Evolutionary conservation across 2,888 invertebrate genomes (phyloP), one percentile per base, ranked within the genome.

Genomic region (Volucella inanis): DNA sequence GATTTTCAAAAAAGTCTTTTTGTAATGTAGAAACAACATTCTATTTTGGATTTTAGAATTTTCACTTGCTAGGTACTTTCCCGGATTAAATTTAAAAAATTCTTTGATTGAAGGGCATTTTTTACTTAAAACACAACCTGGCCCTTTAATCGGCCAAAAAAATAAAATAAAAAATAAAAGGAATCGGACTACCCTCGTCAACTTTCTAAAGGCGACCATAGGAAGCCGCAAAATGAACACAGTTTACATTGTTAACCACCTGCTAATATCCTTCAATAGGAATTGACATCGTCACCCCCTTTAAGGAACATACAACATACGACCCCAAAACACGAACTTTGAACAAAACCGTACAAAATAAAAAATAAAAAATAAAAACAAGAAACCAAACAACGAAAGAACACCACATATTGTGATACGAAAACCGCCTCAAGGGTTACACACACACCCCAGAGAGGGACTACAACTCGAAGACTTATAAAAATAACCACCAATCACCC

Each of bases 241-340:
- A 85, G 87, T 87, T 87, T 83, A 87, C 87, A 87, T 87, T 87
- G 87, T 86, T 86, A 77, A 76, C 72, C 75, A 61, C 65, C 80
- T 80, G 80, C 74, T 80, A 80, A 74, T 80, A 80, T 80, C 74
- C 74, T 61, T 74, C 80, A 74, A 67, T 74, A 54, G 47, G 74
- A 74, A 74, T 80, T 80, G 80, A 80, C 72, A 74, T 61, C 54
- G 49, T 80, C 67, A 64, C 55, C 55, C 62, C 54, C 70, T 47
- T 39, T 18, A 47, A n/a, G 11, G 38, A 15, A 41, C 15, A 14
- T 18, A 43, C 47, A 52, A 61, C 41, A 61, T 52, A 67, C 55
- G 71, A 78, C 74, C 68, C 47, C 57, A 14, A 67, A 76, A 77
- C 59, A 64, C 57, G 59, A 64, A 64, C 57, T 54, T 70, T 52